Percentiles rank a stretch among this genome's conserved stretches.
Evolutionary conservation across 37 sponge, comb jelly and placozoan species (phyloP).

Genomic region (Oscarella lobularis): DNA sequence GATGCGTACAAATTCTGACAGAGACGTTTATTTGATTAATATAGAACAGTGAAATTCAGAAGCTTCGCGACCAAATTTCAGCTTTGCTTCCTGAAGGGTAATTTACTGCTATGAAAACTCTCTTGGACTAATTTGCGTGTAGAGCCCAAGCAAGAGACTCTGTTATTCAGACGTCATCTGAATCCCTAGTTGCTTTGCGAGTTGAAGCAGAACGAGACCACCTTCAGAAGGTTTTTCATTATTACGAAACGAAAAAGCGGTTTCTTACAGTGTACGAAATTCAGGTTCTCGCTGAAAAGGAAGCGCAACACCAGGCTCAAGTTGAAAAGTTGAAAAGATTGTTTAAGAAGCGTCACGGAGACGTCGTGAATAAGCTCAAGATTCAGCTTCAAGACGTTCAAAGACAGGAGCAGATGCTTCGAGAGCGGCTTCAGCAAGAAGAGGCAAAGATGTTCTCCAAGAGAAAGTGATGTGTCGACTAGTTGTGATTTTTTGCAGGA

Average conservation of each 20-base stretch:
- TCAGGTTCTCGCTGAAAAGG: not conserved
- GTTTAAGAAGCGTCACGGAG: not conserved
- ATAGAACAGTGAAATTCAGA: too few relatives aligned
- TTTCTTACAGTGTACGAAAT: too few relatives aligned
- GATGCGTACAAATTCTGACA: not conserved
- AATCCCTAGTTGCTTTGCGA: not conserved
- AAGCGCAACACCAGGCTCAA: not conserved
- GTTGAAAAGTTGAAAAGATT: not conserved
- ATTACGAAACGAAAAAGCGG: too few relatives aligned
- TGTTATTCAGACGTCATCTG: too few relatives aligned
- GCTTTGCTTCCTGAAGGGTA: too few relatives aligned
- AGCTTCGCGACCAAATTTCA: too few relatives aligned
- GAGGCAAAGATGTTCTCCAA: not conserved
- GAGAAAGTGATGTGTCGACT: not conserved
- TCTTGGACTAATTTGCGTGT: too few relatives aligned
- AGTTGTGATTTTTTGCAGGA: not conserved
- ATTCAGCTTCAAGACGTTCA: not conserved
- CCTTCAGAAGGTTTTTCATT: not conserved
- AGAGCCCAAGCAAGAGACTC: too few relatives aligned
- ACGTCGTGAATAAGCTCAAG: not conserved
- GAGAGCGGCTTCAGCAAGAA: not conserved
- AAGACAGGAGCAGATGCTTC: not conserved
- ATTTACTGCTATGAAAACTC: too few relatives aligned
- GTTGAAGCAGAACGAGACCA: slow-evolving; percentile 2
- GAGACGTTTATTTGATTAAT: not conserved